These are phyloP conservation scores for Notodonta dromedarius DNA, from an alignment of 2,888 invertebrate species.

Conservation along the genomic window DNA sequence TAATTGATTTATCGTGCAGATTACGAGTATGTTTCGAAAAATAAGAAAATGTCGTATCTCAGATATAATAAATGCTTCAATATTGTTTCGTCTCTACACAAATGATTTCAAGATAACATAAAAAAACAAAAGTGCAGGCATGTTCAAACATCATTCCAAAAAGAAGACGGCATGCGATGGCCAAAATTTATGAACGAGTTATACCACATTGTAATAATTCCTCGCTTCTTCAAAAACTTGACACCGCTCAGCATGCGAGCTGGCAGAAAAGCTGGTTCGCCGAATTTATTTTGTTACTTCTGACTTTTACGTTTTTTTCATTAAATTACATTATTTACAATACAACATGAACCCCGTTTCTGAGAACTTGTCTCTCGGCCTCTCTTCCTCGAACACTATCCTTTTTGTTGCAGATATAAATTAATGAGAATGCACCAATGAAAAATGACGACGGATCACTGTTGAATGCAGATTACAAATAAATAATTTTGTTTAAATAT, in stretches of 20 bases:
- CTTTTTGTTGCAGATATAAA: not conserved
- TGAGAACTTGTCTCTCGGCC: slow-evolving; percentile 16
- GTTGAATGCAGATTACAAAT: not conserved
- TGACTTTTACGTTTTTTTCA: slow-evolving; percentile 18
- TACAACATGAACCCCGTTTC: slow-evolving; percentile 18
- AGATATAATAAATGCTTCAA: no score
- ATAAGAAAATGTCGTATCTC: no score
- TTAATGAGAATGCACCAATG: not conserved
- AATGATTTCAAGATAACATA: not conserved
- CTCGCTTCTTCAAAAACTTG: slow-evolving; percentile 12
- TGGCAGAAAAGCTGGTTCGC: slow-evolving; percentile 33
- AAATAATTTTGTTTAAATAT: not conserved
- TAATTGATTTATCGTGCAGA: no score
- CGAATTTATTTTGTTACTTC: slow-evolving; percentile 36
- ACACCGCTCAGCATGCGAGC: slow-evolving; percentile 28
- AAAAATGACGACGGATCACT: not conserved
- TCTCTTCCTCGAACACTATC: not conserved
- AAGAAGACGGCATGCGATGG: not conserved
- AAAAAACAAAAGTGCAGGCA: not conserved
- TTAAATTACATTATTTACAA: slow-evolving; percentile 21
- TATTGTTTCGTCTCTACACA: not conserved
- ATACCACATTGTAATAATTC: slow-evolving; percentile 12
- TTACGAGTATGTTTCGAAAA: no score
- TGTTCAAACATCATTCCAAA: not conserved
- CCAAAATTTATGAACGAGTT: slow-evolving; percentile 23